Percentiles rank a stretch among this genome's conserved stretches.
phyloP scores from a whole-genome alignment of 2,888 invertebrate genomes.

The Halocaridina rubra region DNA sequence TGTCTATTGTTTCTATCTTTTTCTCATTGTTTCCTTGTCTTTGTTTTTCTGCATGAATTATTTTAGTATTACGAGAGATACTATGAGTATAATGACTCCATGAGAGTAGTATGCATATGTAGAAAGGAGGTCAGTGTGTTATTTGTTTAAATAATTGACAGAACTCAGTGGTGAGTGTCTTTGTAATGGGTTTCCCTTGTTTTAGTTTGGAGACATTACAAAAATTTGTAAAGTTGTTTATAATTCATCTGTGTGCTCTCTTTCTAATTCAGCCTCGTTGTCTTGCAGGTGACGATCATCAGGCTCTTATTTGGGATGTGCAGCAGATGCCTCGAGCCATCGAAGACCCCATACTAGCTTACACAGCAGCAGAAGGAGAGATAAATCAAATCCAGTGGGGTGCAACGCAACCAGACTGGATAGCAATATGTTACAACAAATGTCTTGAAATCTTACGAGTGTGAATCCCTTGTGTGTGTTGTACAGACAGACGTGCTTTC shows the following conservation, averaged over 20 bases:
- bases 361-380: slow-evolving; percentile 98
- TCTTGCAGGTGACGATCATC: slow-evolving; percentile 90
- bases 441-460: slow-evolving; percentile 97
- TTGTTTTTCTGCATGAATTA: too few species aligned
- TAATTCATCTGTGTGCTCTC: too few species aligned
- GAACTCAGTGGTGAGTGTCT: too few species aligned
- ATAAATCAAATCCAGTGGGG: slow-evolving; percentile 99
- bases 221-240: too few species aligned
- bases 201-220: too few species aligned
- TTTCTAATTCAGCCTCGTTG: neutral
- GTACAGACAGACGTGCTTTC: neutral
- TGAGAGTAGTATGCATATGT: too few species aligned
- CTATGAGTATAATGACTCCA: too few species aligned
- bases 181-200: too few species aligned
- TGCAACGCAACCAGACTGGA: slow-evolving; percentile 99
- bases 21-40: too few species aligned
- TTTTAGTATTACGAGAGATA: too few species aligned
- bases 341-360: slow-evolving; percentile 98
- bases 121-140: too few species aligned
- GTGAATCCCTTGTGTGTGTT: slow-evolving; percentile 74
- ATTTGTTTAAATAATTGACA: too few species aligned
- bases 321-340: slow-evolving; percentile 99
- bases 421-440: slow-evolving; percentile 98
- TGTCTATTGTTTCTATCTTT: neutral
- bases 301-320: slow-evolving; percentile 99